These are phyloP conservation scores for Hydrophis major DNA, from an alignment of 2,797 vertebrate species.

Conservation along the genomic window DNA sequence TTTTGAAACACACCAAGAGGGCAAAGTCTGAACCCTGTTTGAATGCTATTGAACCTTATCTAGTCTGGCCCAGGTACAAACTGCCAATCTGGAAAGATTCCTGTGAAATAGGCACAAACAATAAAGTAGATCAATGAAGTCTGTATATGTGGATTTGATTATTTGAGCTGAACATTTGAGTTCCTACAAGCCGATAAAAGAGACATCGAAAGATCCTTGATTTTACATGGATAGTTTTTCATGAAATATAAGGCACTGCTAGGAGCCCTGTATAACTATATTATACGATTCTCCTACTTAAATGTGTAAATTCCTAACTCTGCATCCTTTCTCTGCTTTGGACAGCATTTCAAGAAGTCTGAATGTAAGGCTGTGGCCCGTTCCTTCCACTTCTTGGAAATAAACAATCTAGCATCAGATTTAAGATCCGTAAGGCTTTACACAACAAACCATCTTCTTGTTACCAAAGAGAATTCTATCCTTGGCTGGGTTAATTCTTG, in stretches of 20 bases:
- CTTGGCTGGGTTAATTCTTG: neutral
- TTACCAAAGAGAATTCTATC: neutral
- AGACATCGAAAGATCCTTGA: conserved; percentile 24
- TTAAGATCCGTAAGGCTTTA: neutral
- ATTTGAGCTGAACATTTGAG: neutral
- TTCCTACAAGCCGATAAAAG: neutral
- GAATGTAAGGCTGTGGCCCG: neutral
- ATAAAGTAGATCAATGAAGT: neutral
- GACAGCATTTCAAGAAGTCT: no score
- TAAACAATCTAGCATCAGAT: neutral
- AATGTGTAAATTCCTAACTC: conserved; percentile 17
- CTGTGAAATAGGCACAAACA: neutral
- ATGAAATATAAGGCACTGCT: conserved; percentile 19
- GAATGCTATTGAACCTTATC: neutral
- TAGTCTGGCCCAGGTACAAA: neutral
- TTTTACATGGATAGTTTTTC: conserved; percentile 1
- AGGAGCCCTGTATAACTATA: neutral
- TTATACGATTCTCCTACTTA: conserved; percentile 56
- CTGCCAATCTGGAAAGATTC: neutral
- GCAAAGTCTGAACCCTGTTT: neutral
- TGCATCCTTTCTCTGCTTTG: neutral
- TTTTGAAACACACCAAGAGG: neutral
- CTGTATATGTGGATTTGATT: neutral
- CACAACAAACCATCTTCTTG: neutral
- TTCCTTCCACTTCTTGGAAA: neutral